Evolutionary conservation across 2,113 vertebrate species (phyloP), one percentile per base, ranked within the genome.

Genomic region (Oenanthe melanoleuca): DNA sequence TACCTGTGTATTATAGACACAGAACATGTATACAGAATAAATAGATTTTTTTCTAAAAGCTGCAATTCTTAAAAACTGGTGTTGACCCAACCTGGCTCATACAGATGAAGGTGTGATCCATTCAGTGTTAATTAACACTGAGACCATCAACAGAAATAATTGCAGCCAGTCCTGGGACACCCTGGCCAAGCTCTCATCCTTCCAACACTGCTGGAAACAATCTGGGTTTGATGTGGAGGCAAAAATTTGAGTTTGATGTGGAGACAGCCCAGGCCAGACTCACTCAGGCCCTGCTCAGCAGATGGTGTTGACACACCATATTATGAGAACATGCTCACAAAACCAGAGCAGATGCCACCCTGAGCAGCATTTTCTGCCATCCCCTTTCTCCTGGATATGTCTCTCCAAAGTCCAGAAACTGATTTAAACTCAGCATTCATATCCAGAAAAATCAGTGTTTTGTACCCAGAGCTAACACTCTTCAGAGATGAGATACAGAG

Each of bases 51-150:
- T 38, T 18, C 50, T 73, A 52, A 42, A 77, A 25, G 18, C 10
- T 44, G 18, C 3, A 50, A 20, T n/a, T 56, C 4, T 50, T 86
- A 8, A 60, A 72, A 64, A 10, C 33, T 14, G 31, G 45, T 11
- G 12, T 21, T 28, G n/a, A 15, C 19, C 21, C 23, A 71, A 16
- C 14, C 21, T 45, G 16, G 18, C 23, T 55, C 5, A 38, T 59
- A 4, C 5, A 44, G 7, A 28, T 6, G 25, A 57, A 23, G 8
- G 4, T 3, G 6, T 47, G 9, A 40, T 49, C 7, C 2, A 33
- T 42, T 28, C 15, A 66, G 7, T 20, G 80, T 77, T 45, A 37
- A 57, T 26, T 77, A 67, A 15, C 1, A 14, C 12, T 26, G 55
- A 59, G 10, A 21, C 1, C 14, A 33, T 21, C 18, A 47, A 5